Evolutionary conservation across 64 coral and sea anemone genomes (phyloP).

Genomic region (Porites lutea): DNA sequence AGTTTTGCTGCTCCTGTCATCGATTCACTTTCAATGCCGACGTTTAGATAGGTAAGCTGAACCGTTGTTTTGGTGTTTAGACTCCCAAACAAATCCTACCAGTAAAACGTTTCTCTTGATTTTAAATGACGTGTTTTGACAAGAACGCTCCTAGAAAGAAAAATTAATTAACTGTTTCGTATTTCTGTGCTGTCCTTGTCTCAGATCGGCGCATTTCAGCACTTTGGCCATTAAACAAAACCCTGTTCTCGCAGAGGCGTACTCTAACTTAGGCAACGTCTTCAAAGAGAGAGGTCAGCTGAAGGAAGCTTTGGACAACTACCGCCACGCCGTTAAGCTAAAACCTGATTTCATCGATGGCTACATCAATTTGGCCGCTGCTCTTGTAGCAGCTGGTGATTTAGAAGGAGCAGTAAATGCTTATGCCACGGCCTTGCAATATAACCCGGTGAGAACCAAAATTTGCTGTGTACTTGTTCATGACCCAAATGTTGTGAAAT

Average conservation of each 20-base stretch:
- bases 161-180: neutral
- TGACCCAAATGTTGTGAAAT: constrained; percentile 29
- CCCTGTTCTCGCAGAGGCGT: constrained; percentile 96
- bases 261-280: constrained; percentile 99
- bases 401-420: constrained; percentile 98
- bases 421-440: constrained; percentile 96
- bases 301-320: constrained; percentile 97
- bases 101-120: constrained; percentile 52
- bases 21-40: constrained; percentile 99
- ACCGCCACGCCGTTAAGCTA: constrained; percentile 98
- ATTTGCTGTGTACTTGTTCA: constrained; percentile 35
- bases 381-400: constrained; percentile 97
- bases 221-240: constrained; percentile 98
- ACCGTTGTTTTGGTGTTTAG: neutral
- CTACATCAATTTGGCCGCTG: constrained; percentile 99
- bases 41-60: constrained; percentile 91
- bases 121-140: constrained; percentile 23
- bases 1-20: constrained; percentile 94
- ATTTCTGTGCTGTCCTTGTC: neutral
- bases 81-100: constrained; percentile 1
- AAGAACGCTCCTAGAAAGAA: neutral
- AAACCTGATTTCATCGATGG: constrained; percentile 99
- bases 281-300: constrained; percentile 99
- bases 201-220: constrained; percentile 98
- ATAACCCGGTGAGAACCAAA: constrained; percentile 91